These are phyloP conservation scores for Spilarctia lutea DNA, from an alignment of 2,888 invertebrate genomes.

Conservation along the genomic window DNA sequence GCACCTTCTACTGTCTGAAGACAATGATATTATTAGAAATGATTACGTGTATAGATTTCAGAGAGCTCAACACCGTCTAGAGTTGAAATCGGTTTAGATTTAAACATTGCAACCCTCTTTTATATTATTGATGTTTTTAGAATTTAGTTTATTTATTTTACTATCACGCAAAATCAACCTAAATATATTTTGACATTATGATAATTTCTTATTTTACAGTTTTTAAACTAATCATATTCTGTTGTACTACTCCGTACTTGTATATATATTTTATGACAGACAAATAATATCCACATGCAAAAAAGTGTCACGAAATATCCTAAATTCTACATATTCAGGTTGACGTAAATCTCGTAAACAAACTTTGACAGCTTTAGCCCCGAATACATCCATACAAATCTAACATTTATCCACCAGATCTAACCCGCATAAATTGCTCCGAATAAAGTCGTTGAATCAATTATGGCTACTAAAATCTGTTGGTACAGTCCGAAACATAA, in stretches of 20 bases:
- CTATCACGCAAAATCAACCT: background rate
- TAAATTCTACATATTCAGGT: background rate
- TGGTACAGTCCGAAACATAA: conserved; percentile 36
- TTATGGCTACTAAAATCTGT: conserved; percentile 47
- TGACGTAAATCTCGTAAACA: background rate
- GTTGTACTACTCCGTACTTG: background rate
- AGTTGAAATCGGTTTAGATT: background rate
- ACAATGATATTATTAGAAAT: background rate
- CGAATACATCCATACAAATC: background rate
- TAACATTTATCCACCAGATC: conserved; percentile 11
- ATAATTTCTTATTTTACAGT: background rate
- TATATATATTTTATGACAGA: background rate
- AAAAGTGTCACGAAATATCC: background rate
- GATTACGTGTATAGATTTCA: background rate
- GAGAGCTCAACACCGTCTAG: background rate
- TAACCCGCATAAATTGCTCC: conserved; percentile 26
- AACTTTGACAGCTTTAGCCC: background rate
- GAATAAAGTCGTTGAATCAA: conserved; percentile 41
- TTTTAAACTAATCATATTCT: background rate
- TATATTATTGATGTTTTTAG: background rate
- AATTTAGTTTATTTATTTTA: background rate
- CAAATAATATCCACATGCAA: background rate
- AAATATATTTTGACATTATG: background rate
- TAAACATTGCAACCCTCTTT: background rate
- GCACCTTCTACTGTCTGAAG: background rate